Percentiles rank a stretch among this genome's conserved stretches.
Evolutionary conservation across 2,888 invertebrate species (phyloP).

Genomic region (Drosophila lutescens): DNA sequence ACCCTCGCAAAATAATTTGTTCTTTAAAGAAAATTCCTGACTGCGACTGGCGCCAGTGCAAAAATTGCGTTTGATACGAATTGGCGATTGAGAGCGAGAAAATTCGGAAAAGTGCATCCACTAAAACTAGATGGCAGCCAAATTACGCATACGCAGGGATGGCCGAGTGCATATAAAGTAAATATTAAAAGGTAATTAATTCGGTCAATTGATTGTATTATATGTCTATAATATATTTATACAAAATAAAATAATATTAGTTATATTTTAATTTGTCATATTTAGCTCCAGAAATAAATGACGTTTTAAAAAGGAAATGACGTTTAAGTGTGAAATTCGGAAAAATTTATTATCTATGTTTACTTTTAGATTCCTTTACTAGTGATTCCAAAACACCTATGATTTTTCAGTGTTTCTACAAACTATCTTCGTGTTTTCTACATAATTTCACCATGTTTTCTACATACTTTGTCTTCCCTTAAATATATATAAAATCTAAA

Average conservation of each 20-base stretch:
- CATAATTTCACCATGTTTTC: too few species aligned
- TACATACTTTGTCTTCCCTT: neutral
- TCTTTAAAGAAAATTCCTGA: conserved; percentile 40
- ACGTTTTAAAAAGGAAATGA: too few species aligned
- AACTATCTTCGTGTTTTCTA: too few species aligned
- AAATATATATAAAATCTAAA: too few species aligned
- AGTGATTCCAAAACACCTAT: too few species aligned
- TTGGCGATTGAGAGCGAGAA: conserved; percentile 25
- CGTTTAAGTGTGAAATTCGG: too few species aligned
- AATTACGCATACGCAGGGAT: conserved; percentile 53
- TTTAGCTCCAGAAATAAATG: too few species aligned
- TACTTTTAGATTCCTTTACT: too few species aligned
- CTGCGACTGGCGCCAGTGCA: conserved; percentile 63
- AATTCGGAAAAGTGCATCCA: conserved; percentile 23
- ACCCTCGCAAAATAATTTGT: conserved; percentile 47
- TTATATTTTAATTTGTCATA: too few species aligned
- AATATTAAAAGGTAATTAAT: neutral
- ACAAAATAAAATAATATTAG: too few species aligned
- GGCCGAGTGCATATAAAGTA: conserved; percentile 6
- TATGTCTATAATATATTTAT: neutral
- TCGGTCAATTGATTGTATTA: neutral
- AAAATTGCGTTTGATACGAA: conserved; percentile 34
- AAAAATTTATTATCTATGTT: too few species aligned
- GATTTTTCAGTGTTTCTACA: too few species aligned
- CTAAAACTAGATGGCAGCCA: conserved; percentile 32